Conservation (phyloP, 2,888 invertebrate genomes). For the Scaptomyza polygonia region DNA sequence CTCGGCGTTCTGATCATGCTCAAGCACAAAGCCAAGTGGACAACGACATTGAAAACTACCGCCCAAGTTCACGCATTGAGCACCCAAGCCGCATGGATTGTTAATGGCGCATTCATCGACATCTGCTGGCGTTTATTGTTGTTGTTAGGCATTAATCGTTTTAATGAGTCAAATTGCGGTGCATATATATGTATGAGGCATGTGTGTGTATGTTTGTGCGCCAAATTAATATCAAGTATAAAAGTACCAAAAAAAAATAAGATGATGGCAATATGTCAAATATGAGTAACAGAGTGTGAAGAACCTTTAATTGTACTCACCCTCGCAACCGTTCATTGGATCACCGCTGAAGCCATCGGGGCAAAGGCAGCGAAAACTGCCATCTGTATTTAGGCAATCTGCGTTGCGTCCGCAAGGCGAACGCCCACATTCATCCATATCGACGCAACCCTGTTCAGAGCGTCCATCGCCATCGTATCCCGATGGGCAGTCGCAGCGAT, state of each 20-base stretch:
- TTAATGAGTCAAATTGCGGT: slow-evolving; percentile 61
- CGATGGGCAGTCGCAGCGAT: slow-evolving; percentile 93
- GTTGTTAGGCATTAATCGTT: slow-evolving; percentile 62
- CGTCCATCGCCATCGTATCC: slow-evolving; percentile 93
- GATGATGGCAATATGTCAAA: slow-evolving; percentile 43
- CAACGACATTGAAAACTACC: slow-evolving; percentile 92
- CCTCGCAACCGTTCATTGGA: slow-evolving; percentile 88
- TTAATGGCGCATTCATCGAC: slow-evolving; percentile 89
- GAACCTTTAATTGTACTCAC: slow-evolving; percentile 48
- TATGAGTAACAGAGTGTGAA: slow-evolving; percentile 24
- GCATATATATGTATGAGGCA: slow-evolving; percentile 34
- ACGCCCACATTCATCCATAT: slow-evolving; percentile 90
- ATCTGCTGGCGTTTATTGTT: slow-evolving; percentile 85
- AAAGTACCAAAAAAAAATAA: slow-evolving; percentile 31
- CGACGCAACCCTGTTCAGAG: slow-evolving; percentile 88
- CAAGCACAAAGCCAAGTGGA: slow-evolving; percentile 88
- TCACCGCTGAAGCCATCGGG: slow-evolving; percentile 93
- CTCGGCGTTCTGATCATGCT: slow-evolving; percentile 73
- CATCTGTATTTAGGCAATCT: slow-evolving; percentile 91
- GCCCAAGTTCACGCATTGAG: slow-evolving; percentile 90
- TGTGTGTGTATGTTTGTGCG: slow-evolving; percentile 37
- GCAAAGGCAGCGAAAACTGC: slow-evolving; percentile 92
- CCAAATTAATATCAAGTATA: slow-evolving; percentile 45
- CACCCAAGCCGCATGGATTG: slow-evolving; percentile 89
- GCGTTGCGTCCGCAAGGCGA: slow-evolving; percentile 92